Evolutionary conservation across 2,888 invertebrate genomes (phyloP), one percentile per base, ranked within the genome.

Genomic region (Idaea dimidiata): DNA sequence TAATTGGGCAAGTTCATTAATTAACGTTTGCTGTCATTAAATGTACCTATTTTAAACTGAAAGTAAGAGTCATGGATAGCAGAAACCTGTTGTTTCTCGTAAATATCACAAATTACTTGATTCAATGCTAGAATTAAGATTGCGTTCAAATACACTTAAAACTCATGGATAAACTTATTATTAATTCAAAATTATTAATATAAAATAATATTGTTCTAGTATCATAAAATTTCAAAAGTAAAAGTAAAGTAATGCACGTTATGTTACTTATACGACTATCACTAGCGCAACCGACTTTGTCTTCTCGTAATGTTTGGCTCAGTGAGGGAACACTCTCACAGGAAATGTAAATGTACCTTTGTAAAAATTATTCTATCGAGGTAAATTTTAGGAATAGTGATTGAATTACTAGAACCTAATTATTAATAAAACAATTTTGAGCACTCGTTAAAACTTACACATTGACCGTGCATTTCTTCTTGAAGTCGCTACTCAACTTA

Each of bases 401-500:
- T 89, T 85, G 90, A 91, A 91, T 90, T 90, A 90, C 86, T 91
- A 91, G 90, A 86, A 81, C 88, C 83, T 89, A 90, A 86, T 81
- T 82, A 83, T 87, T 88, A 56, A 43, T 87, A 88, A 85, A 88
- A 83, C 86, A 88, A 88, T 87, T 89, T 89, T 82, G 83, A 91
- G 91, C 91, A 92, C 91, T 92, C 86, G 91, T 92, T 92, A 92
- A 91, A 87, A 88, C 87, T 88, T 86, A 92, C 91, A 92, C 91
- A 89, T 88, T 87, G 86, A 82, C 90, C 89, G 89, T 88, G 83
- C 84, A 87, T 86, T 86, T 85, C 87, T 89, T 88, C 90, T 87
- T 84, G 86, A 83, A 86, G 80, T 86, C 81, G 82, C 83, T 83
- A 84, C 86, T 87, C 83, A 82, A 73, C 81, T 82, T 76, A 83